Base-by-base conservation (phyloP, 2,888 invertebrate genomes). In the Tiphia femorata region DNA sequence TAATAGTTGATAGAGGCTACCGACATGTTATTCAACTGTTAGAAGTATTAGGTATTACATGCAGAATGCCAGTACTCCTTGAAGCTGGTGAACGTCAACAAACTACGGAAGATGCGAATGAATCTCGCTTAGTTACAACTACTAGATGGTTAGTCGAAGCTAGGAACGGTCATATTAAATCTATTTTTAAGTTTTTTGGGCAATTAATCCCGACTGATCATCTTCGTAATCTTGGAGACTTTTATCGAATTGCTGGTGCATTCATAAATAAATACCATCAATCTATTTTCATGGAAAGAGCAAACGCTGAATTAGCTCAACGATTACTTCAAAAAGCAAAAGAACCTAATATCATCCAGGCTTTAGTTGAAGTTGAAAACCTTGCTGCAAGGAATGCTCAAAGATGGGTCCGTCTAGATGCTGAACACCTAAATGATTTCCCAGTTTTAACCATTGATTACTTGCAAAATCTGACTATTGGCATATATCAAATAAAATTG, bases 121-220 rank as follows among this genome's bases (percentile, higher is more conserved):
- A 59, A 14, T 57, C 61, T 6, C 49, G 71, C 3, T 17, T 64
- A 8, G 51, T 73, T 1, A 72, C 71, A 6, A 72, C 64, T 52
- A 49, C 30, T 1, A 46, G 62, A 17, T 68, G 58, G 58, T 37
- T 65, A 33, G 47, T 64, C 5, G 69, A 67, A 58, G 47, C 50
- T 7, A 16, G 64, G 17, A 64, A 67, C 41, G 70, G 63, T 30
- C 67, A 51, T 44, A 35, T 56, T 19, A 73, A 54, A 63, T 58
- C 47, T n/a, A 58, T 54, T 10, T 73, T 51, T 37, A 59, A 62
- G 30, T 51, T 58, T 5, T 37, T 59, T 1, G 29, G 8, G 14
- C 12, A 12, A 3, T 7, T 41, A 1, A 6, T 41, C 10, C 3
- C 0, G 3, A 12, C 16, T 8, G 14, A 16, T 3, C 21, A 41